Evolutionary conservation across 64 coral and sea anemone species (phyloP), one percentile per base, ranked within the genome.

Genomic region (Actinia equina): DNA sequence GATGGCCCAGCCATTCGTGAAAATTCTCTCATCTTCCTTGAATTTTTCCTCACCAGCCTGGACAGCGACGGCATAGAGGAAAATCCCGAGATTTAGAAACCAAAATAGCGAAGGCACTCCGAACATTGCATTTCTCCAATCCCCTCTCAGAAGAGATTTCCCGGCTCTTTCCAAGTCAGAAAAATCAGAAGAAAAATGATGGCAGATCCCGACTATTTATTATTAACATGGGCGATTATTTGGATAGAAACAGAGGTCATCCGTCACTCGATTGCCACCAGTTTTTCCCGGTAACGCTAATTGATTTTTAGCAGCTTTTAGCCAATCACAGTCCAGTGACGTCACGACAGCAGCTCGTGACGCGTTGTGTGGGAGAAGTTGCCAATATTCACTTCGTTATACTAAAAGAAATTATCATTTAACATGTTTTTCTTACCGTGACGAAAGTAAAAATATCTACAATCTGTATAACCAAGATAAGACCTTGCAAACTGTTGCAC

Each of bases 1-100:
- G 59, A 99, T 93, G 19, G 97, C 97, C 97, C 97, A 99, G 84
- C 93, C 97, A 86, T 99, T 99, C 18, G 97, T 99, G 60, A 84
- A 99, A 88, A 95, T 86, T 60, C 86, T 95, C 60, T 90, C 93
- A 19, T 54, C 43, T 81, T 85, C 81, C 74, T 46, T 91, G 17
- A 30, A 71, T 44, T 59, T 69, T 70, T 70, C 81, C 83, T 52
- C 90, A 85, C 86, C 86, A 62, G 91, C 79, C 70, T 55, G 71
- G 37, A 91, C 84, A 64, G 78, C 49, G 19, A 93, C 57, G 56
- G 59, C 82, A 80, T 67, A 86, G 86, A 93, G 80, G 76, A 93
- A 79, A 81, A 92, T 79, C 85, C 89, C 94, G 70, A 92, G 91
- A 85, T 60, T 85, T 85, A 85, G 51, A 60, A 55, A 85, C 10